A percentile compares a stretch with the other conserved stretches of the same genome.
Evolutionary conservation across 2,113 vertebrate genomes (phyloP).

Genomic region (Sprattus sprattus): DNA sequence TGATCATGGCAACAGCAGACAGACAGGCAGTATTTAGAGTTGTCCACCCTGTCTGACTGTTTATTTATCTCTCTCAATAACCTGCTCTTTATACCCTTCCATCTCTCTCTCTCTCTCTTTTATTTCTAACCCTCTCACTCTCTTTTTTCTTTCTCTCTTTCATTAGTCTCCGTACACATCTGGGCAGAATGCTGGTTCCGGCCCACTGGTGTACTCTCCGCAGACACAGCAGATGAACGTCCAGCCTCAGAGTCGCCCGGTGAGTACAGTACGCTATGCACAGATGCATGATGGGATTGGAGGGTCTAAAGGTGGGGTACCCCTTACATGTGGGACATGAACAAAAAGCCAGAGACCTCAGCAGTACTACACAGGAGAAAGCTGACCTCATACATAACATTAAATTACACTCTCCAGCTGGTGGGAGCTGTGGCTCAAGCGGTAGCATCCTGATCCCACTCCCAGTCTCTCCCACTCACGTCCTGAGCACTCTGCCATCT

Average conservation of each 20-base stretch:
- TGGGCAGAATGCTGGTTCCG: constrained; percentile 91
- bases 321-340: neutral
- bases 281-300: neutral
- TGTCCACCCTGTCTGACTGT: neutral
- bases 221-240: constrained; percentile 93
- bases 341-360: neutral
- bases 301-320: neutral
- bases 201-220: constrained; percentile 89
- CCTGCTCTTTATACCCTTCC: constrained; percentile 1
- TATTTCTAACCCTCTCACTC: neutral
- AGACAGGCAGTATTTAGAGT: neutral
- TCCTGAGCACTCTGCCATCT: too few relatives aligned
- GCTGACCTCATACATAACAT: too few relatives aligned
- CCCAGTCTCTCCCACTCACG: too few relatives aligned
- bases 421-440: too few relatives aligned
- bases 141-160: constrained; percentile 18
- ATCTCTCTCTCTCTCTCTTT: neutral
- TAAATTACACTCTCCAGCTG: too few relatives aligned
- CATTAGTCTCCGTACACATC: constrained; percentile 88
- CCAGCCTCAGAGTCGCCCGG: constrained; percentile 92
- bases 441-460: too few relatives aligned
- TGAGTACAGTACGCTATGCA: constrained; percentile 67
- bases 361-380: neutral
- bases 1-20: neutral
- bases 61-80: neutral